Conservation (phyloP, 2,797 vertebrate genomes). For the Silurus aristotelis region DNA sequence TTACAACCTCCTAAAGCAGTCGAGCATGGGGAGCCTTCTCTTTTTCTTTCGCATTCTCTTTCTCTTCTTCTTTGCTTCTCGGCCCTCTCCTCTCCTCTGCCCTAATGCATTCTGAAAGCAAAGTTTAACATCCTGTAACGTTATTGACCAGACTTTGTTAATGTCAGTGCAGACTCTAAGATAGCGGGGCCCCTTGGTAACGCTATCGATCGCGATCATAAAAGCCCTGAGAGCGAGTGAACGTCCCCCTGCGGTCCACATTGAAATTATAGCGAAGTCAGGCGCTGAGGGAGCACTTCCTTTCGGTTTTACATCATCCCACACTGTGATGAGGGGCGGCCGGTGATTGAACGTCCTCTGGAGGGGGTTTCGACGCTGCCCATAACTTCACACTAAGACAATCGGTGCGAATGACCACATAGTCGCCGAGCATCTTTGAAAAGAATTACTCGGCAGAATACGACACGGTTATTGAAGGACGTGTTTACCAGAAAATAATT, state of each 20-base stretch:
- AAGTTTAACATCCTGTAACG: constrained; percentile 38
- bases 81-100: background rate
- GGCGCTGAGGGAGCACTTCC: constrained; percentile 43
- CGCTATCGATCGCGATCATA: constrained; percentile 53
- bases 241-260: constrained; percentile 43
- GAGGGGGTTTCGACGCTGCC: constrained; percentile 21
- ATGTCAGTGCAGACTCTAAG: constrained; percentile 39
- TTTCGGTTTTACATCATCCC: constrained; percentile 43
- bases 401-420: constrained; percentile 25
- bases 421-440: constrained; percentile 7
- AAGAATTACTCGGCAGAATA: background rate
- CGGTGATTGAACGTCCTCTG: constrained; percentile 50
- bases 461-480: background rate
- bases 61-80: background rate
- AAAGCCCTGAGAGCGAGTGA: constrained; percentile 43
- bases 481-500: background rate
- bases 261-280: constrained; percentile 46
- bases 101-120: constrained; percentile 35
- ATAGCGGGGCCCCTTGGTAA: constrained; percentile 45
- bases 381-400: constrained; percentile 35
- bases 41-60: constrained; percentile 9
- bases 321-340: constrained; percentile 37
- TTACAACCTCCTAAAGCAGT: constrained; percentile 55
- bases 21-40: constrained; percentile 47
- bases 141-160: constrained; percentile 47